These are phyloP conservation scores for Argyresthia goedartella DNA, from an alignment of 2,888 invertebrate species.

Conservation along the genomic window DNA sequence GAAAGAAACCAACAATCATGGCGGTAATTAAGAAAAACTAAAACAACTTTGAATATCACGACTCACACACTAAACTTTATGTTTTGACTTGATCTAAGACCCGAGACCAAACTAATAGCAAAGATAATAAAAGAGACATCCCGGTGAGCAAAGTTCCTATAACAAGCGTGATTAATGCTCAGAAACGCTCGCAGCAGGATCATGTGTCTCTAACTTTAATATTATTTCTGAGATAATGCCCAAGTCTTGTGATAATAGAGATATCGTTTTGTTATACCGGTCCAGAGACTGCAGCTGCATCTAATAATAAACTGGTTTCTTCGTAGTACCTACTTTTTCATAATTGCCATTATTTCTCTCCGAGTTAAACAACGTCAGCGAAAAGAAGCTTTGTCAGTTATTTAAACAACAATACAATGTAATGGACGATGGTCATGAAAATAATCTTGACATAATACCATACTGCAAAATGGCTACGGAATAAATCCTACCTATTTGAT, in stretches of 20 bases:
- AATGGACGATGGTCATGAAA: too few relatives aligned
- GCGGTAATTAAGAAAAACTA: background rate
- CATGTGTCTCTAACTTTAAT: background rate
- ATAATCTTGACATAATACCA: too few relatives aligned
- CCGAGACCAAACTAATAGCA: slow-evolving; percentile 19
- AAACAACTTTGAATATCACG: background rate
- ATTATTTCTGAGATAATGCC: background rate
- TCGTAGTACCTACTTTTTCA: background rate
- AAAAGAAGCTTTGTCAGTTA: background rate
- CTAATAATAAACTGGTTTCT: background rate
- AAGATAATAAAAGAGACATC: slow-evolving; percentile 7
- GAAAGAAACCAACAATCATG: slow-evolving; percentile 2
- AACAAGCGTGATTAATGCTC: slow-evolving; percentile 30
- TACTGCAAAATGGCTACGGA: too few relatives aligned
- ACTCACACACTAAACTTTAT: too few relatives aligned
- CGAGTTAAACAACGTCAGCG: background rate
- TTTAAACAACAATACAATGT: background rate
- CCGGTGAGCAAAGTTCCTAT: slow-evolving; percentile 22
- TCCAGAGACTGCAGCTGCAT: slow-evolving; percentile 1
- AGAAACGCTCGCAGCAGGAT: slow-evolving; percentile 28
- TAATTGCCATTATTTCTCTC: slow-evolving; percentile 1
- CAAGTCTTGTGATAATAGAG: background rate
- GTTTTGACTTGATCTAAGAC: too few relatives aligned
- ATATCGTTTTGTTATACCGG: slow-evolving; percentile 4
- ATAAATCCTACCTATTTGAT: too few relatives aligned